These are phyloP conservation scores for Drosophila jambulina DNA, from an alignment of 1,140 invertebrate species.

Conservation along the genomic window DNA sequence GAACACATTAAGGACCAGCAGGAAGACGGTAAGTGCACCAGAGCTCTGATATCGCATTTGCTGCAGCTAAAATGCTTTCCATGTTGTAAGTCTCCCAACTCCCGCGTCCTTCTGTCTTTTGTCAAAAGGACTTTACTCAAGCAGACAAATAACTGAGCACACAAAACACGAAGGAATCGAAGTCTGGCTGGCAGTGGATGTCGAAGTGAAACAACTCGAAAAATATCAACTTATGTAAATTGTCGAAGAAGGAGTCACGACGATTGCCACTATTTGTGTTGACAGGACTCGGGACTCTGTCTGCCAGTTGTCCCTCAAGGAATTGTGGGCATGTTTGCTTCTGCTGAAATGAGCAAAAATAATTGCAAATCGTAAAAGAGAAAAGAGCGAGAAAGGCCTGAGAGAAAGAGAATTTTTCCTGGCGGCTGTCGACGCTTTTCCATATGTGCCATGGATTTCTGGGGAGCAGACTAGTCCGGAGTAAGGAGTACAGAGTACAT, in stretches of 20 bases:
- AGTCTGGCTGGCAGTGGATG: slow-evolving; percentile 13
- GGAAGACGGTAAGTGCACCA: slow-evolving; percentile 23
- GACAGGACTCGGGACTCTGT: slow-evolving; percentile 37
- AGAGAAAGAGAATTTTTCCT: slow-evolving; percentile 40
- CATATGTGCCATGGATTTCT: slow-evolving; percentile 35
- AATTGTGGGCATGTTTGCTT: slow-evolving; percentile 79
- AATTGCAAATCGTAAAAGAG: slow-evolving; percentile 81
- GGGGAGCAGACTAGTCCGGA: slow-evolving; percentile 11
- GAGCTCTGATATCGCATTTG: slow-evolving; percentile 21
- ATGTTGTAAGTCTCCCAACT: slow-evolving; percentile 56
- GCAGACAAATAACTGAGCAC: slow-evolving; percentile 70
- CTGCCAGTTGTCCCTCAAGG: slow-evolving; percentile 71
- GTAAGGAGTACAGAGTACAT: not conserved
- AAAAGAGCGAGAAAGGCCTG: slow-evolving; percentile 7
- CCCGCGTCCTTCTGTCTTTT: slow-evolving; percentile 7
- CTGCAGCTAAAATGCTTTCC: slow-evolving; percentile 77
- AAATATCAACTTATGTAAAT: slow-evolving; percentile 83
- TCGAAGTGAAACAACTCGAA: slow-evolving; percentile 59
- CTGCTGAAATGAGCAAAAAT: slow-evolving; percentile 83
- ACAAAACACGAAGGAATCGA: slow-evolving; percentile 34
- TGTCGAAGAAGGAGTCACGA: slow-evolving; percentile 42
- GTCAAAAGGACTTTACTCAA: slow-evolving; percentile 54
- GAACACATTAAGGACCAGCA: not conserved
- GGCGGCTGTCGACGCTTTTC: slow-evolving; percentile 55
- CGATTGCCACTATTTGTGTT: slow-evolving; percentile 53